Conservation (phyloP, 2,797 vertebrate species). For the Sebastes steindachneri region DNA sequence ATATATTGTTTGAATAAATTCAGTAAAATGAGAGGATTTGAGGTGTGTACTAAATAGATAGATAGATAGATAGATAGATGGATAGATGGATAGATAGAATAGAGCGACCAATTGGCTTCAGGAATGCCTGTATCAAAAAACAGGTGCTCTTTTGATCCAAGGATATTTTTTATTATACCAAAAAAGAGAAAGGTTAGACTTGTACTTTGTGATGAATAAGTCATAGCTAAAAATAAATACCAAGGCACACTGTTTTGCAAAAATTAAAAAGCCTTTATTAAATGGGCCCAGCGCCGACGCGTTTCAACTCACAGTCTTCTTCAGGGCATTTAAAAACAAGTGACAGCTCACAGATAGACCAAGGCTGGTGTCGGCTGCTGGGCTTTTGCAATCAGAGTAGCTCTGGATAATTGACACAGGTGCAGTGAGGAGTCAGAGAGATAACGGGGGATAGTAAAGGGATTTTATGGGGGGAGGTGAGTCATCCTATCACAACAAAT, state of each 20-base stretch:
- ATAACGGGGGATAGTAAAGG: background rate
- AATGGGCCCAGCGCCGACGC: background rate
- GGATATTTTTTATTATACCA: background rate
- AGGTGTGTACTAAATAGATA: background rate
- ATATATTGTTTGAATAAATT: constrained; percentile 5
- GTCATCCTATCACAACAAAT: background rate
- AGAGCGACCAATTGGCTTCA: background rate
- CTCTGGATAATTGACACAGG: background rate
- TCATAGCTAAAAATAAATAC: background rate
- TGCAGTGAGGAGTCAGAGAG: background rate
- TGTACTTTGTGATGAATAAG: background rate
- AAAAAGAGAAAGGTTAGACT: background rate
- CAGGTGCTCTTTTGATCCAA: background rate
- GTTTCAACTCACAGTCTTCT: background rate
- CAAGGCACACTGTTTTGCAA: background rate
- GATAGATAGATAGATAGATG: no score
- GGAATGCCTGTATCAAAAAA: background rate
- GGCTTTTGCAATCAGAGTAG: background rate
- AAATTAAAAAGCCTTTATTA: background rate
- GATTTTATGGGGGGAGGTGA: background rate
- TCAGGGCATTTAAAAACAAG: background rate
- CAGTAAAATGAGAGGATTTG: background rate
- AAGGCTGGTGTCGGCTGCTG: background rate
- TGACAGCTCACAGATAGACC: background rate
- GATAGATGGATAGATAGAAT: no score